phyloP scores from a whole-genome alignment of 2,888 invertebrate species.

The Pachliopta kotzebuea region DNA sequence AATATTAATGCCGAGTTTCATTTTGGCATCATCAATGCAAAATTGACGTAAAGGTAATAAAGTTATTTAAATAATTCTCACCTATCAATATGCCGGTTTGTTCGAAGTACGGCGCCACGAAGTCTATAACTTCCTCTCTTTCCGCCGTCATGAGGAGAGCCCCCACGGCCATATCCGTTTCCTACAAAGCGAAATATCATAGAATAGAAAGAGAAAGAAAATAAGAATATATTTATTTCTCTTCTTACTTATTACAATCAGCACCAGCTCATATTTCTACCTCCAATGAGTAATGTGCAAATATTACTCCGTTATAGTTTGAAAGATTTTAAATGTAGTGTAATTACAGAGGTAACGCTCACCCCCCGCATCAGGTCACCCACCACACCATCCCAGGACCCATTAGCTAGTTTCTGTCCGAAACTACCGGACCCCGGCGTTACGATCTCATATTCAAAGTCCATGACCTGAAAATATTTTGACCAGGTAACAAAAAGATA shows the following conservation, averaged over 20 bases:
- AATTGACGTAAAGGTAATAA: too few relatives aligned
- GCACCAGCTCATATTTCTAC: too few relatives aligned
- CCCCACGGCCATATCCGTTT: slow-evolving; percentile 90
- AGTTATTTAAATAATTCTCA: slow-evolving; percentile 48
- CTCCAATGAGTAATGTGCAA: not conserved
- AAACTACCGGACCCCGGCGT: slow-evolving; percentile 84
- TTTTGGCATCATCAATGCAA: too few relatives aligned
- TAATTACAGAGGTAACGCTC: slow-evolving; percentile 38
- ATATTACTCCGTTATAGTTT: not conserved
- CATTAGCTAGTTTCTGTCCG: slow-evolving; percentile 84
- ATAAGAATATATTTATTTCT: too few relatives aligned
- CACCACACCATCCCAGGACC: slow-evolving; percentile 91
- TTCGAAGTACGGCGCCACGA: slow-evolving; percentile 94
- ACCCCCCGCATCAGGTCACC: slow-evolving; percentile 91
- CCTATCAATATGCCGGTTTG: slow-evolving; percentile 95
- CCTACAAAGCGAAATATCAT: slow-evolving; percentile 66
- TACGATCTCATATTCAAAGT: slow-evolving; percentile 90
- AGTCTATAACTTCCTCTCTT: slow-evolving; percentile 93
- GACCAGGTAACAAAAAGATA: too few relatives aligned
- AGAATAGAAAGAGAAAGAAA: too few relatives aligned
- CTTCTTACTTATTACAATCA: too few relatives aligned
- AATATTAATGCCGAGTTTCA: too few relatives aligned
- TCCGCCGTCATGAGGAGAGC: slow-evolving; percentile 95
- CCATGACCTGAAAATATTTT: slow-evolving; percentile 74
- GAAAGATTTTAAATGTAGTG: too few relatives aligned